Conservation (phyloP, 2,797 vertebrate genomes). For the Sarcoramphus papa region DNA sequence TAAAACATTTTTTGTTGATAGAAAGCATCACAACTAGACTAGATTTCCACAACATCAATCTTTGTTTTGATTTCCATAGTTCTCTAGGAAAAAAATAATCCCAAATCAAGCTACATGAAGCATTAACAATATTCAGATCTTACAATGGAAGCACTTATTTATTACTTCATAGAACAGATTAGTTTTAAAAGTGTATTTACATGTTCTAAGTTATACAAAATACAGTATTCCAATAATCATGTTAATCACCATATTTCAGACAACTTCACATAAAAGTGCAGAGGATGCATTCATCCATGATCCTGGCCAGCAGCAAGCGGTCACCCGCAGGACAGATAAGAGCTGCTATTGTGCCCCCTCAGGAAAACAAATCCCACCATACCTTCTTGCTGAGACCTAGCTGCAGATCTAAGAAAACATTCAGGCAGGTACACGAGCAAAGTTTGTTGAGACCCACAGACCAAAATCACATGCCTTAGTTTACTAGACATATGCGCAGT, state of each 20-base stretch:
- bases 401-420: slow-evolving; percentile 51
- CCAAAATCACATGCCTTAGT: slow-evolving; percentile 60
- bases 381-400: background rate
- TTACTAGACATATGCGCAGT: slow-evolving; percentile 25
- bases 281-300: slow-evolving; percentile 22
- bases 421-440: slow-evolving; percentile 54
- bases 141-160: slow-evolving; percentile 70
- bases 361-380: background rate
- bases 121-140: slow-evolving; percentile 63
- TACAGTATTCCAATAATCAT: slow-evolving; percentile 67
- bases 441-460: slow-evolving; percentile 53
- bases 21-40: slow-evolving; percentile 60
- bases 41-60: slow-evolving; percentile 64
- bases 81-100: slow-evolving; percentile 50
- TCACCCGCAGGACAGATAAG: background rate
- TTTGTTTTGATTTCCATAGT: slow-evolving; percentile 58
- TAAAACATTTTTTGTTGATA: slow-evolving; percentile 40
- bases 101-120: slow-evolving; percentile 67
- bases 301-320: background rate
- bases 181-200: slow-evolving; percentile 71
- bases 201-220: slow-evolving; percentile 67
- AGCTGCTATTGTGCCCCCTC: background rate
- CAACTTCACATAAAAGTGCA: slow-evolving; percentile 52
- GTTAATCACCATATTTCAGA: slow-evolving; percentile 56
- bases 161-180: slow-evolving; percentile 67